Percentiles rank a stretch among this genome's conserved stretches.
Conservation (phyloP, 2,888 invertebrate genomes). For the Eupithecia subumbrata region DNA sequence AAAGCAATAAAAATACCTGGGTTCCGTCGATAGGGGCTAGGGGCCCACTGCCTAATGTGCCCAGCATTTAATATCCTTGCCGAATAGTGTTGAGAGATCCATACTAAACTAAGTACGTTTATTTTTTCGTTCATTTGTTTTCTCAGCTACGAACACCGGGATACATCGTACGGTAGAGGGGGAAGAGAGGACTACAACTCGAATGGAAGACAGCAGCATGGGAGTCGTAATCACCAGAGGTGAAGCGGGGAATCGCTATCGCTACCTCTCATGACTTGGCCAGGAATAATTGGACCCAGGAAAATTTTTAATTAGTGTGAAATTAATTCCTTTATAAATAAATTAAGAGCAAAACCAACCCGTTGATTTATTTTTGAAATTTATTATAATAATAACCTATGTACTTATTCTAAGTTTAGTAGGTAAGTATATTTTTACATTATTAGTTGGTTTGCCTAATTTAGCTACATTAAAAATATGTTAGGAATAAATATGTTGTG, state of each 20-base stretch:
- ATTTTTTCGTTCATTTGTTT: background rate
- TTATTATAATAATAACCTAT: background rate
- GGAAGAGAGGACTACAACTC: slow-evolving; percentile 49
- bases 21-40: no score
- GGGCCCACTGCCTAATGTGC: no score
- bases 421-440: background rate
- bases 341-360: background rate
- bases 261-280: slow-evolving; percentile 42
- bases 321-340: background rate
- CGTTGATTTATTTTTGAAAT: background rate
- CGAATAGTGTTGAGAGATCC: background rate
- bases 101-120: no score
- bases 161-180: slow-evolving; percentile 53
- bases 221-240: slow-evolving; percentile 54
- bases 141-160: slow-evolving; percentile 55
- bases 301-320: background rate
- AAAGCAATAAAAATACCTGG: no score
- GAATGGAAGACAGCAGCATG: slow-evolving; percentile 16
- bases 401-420: background rate
- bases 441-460: background rate
- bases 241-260: slow-evolving; percentile 48
- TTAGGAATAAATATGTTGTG: background rate
- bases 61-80: no score
- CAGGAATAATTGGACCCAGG: slow-evolving; percentile 1
- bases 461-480: background rate